Base-by-base conservation (phyloP, 2,113 vertebrate species). In the Pseudonaja textilis region DNA sequence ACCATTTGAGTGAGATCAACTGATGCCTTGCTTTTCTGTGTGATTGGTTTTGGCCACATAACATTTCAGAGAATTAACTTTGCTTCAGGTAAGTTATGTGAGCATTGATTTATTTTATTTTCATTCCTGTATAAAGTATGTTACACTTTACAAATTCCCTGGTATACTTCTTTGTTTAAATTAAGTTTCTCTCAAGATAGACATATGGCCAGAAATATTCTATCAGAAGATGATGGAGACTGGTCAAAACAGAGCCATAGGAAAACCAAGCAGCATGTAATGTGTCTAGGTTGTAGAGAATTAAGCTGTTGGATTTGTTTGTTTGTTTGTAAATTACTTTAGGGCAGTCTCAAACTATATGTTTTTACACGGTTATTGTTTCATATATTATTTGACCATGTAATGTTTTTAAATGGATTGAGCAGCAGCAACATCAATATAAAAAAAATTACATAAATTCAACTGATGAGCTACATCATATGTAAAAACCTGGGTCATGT, bases 291-390 rank as follows among this genome's bases (percentile, higher is more conserved):
- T 96, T 94, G 93, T 42, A 74, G 92, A 93, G 96, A 97, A 97
- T 96, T 97, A 97, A 93, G 93, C 93, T 94, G 91, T 86, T 95
- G 93, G 94, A 59, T 93, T 59, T 96, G 96, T 95, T 96, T 97
- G 95, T 50, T 50, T 50, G 8, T 50, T 50, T 50, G 47, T 9
- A 50, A 1, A 50, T 8, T 22, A 81, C 69, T 96, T 90, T 93
- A 94, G 91, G 93, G 96, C 96, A 96, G 96, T 95, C 96, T 96
- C 95, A 95, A 93, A 94, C 96, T 95, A 97, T 96, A 94, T 90
- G 93, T 92, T 95, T 96, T 96, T 95, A 64, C 89, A 92, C 93
- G 92, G 95, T 89, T 91, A 91, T 93, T 94, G 93, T 95, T 94
- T 94, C 95, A 56, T 93, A 89, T 92, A 88, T 56, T 74, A 93